phyloP scores from a whole-genome alignment of 2,888 invertebrate genomes.

The Trichogramma dendrolimi region DNA sequence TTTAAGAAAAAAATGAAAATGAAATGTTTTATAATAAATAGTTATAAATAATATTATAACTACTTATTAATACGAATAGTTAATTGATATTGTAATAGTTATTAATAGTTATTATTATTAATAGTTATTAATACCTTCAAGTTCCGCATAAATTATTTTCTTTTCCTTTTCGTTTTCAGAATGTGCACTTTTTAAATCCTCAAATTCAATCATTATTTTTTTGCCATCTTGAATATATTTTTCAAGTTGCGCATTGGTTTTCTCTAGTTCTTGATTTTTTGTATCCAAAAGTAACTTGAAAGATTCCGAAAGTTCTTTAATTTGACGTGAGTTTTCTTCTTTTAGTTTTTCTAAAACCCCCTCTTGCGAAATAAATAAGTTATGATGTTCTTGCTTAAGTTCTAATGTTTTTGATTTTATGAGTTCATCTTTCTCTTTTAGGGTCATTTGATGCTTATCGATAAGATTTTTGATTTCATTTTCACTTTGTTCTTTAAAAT shows the following conservation, averaged over 20 bases:
- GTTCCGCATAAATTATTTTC: conserved; percentile 46
- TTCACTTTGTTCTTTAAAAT: conserved; percentile 50
- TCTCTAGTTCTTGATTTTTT: conserved; percentile 55
- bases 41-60: background rate
- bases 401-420: conserved; percentile 36
- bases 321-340: conserved; percentile 35
- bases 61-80: no score
- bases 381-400: conserved; percentile 34
- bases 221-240: conserved; percentile 55
- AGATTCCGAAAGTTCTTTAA: conserved; percentile 37
- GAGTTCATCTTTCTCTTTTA: conserved; percentile 56
- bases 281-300: conserved; percentile 55
- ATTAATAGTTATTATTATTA: background rate
- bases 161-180: conserved; percentile 53
- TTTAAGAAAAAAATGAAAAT: background rate
- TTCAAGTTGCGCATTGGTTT: conserved; percentile 55
- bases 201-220: conserved; percentile 55
- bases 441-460: conserved; percentile 54
- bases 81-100: background rate
- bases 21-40: background rate
- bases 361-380: conserved; percentile 33
- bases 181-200: conserved; percentile 52
- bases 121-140: conserved; percentile 35
- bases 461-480: conserved; percentile 53
- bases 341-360: conserved; percentile 36